A percentile compares a stretch with the other conserved stretches of the same genome.
Conservation (phyloP, 2,888 invertebrate species). For the Uloborus plumipes region DNA sequence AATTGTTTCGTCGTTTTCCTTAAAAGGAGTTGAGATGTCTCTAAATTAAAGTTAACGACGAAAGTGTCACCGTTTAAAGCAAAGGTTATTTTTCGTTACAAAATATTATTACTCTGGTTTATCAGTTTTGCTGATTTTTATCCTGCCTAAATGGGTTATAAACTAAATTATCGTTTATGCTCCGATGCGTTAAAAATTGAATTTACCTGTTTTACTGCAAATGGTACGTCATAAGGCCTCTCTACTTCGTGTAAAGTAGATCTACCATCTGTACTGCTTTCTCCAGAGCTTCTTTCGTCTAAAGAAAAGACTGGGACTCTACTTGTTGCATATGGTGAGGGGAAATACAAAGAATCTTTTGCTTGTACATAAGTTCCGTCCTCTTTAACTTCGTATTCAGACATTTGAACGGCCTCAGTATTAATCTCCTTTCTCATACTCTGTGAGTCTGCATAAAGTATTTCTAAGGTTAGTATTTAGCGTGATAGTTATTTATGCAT, state of each 20-base stretch:
- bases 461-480: no score
- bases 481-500: no score
- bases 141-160: no score
- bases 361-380: constrained; percentile 43
- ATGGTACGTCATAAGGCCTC: constrained; percentile 61
- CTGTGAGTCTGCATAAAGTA: constrained; percentile 29
- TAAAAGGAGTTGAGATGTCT: no score
- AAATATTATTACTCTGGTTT: no score
- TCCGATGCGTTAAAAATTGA: background rate
- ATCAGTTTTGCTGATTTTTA: no score
- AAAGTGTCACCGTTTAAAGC: no score
- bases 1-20: no score
- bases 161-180: no score
- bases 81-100: no score
- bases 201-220: constrained; percentile 61
- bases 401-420: constrained; percentile 60
- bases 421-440: constrained; percentile 52
- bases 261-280: constrained; percentile 61
- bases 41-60: no score
- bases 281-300: constrained; percentile 56
- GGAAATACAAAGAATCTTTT: constrained; percentile 52
- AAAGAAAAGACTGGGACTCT: constrained; percentile 49
- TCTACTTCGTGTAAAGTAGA: constrained; percentile 52
- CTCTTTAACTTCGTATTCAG: constrained; percentile 56
- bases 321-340: constrained; percentile 59